Evolutionary conservation across 2,888 invertebrate species (phyloP).

Genomic region (Erebia palarica): DNA sequence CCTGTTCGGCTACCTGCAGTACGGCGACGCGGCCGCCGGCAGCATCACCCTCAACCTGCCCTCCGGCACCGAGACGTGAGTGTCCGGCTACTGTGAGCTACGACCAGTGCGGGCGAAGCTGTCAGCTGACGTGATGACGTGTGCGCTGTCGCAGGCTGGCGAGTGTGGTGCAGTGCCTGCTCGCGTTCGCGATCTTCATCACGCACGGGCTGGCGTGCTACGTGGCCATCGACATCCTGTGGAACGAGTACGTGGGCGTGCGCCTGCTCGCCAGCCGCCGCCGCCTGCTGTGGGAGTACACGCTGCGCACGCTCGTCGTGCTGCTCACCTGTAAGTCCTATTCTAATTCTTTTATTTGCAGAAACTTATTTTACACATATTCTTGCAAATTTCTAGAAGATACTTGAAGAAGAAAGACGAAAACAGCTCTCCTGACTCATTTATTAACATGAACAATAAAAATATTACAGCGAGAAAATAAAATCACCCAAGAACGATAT

Average conservation of each 20-base stretch:
- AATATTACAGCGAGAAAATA: too few relatives aligned
- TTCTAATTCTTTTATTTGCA: too few relatives aligned
- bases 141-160: constrained; percentile 78
- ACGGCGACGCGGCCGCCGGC: constrained; percentile 87
- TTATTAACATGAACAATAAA: too few relatives aligned
- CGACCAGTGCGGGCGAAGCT: too few relatives aligned
- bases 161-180: constrained; percentile 86
- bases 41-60: constrained; percentile 95
- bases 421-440: too few relatives aligned
- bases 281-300: constrained; percentile 88
- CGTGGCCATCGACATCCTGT: constrained; percentile 96
- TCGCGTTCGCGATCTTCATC: constrained; percentile 92
- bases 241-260: constrained; percentile 87
- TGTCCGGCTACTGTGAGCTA: too few relatives aligned
- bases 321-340: constrained; percentile 93
- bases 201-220: constrained; percentile 97
- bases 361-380: too few relatives aligned
- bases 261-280: constrained; percentile 84
- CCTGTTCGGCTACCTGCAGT: constrained; percentile 94
- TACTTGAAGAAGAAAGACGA: too few relatives aligned
- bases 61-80: constrained; percentile 83
- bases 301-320: constrained; percentile 89
- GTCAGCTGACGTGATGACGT: too few relatives aligned
- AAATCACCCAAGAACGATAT: too few relatives aligned
- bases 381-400: too few relatives aligned